Base-by-base conservation (phyloP, 2,113 vertebrate species). In the Grallaria varia region DNA sequence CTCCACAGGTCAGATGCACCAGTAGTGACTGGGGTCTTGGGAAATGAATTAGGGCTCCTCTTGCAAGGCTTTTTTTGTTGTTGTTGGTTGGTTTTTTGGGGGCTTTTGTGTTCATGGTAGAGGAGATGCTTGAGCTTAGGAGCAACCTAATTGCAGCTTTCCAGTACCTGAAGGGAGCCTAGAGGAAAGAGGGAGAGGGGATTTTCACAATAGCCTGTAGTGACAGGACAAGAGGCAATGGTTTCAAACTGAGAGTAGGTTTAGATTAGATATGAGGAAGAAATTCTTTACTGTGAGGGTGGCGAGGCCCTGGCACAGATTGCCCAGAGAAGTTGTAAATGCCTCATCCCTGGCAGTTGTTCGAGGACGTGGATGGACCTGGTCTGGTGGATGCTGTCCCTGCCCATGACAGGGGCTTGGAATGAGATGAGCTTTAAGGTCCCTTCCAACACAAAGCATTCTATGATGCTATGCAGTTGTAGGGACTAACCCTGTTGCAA, bases 21-120 rank as follows among this genome's bases (percentile, higher is more conserved):
- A 17, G 11, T 13, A 47, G 37, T 17, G n/a, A 66, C 33, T 45
- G 33, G 18, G 24, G 69, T 50, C 49, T 80, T 91, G 89, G 90
- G 88, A 96, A 97, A 95, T 79, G 42, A 96, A 89, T 66, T 80
- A 10, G 37, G 44, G 44, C 60, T 75, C 87, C 40, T 39, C 28
- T 85, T 60, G 19, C 27, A 68, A 58, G 33, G 9, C 9, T 9
- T 21, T 40, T 40, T 24, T 53, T 39, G 15, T 9, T 60, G 10
- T 2, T 39, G 30, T 10, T 35, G 18, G 10, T 42, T 14, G 45
- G 44, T 45, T 15, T 64, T 42, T n/a, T n/a, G n/a, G n/a, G n/a
- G n/a, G n/a, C n/a, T n/a, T 35, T 3, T 33, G 2, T 8, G 53
- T 78, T 19, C 23, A 33, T 67, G 40, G 6, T 10, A 44, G 23